Base-by-base conservation (phyloP, 1,140 invertebrate genomes). In the Drosophila pectinifera region DNA sequence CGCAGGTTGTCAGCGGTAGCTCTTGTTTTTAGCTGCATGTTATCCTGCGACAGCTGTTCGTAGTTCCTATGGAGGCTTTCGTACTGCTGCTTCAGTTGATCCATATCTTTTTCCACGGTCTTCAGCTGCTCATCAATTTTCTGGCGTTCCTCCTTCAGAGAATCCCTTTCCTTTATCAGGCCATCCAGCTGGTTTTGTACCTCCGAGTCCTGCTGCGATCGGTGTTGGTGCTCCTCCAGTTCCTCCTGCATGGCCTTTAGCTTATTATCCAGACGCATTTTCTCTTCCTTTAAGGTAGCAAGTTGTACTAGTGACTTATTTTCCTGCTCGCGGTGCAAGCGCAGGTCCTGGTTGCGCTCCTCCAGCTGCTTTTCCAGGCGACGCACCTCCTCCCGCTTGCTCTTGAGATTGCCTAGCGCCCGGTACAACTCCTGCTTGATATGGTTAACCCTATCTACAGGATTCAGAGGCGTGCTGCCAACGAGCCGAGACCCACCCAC, bases 371-470 rank as follows among this genome's bases (percentile, higher is more conserved):
- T 78, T 39, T 91, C 84, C 6, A 92, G 41, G 11, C 61, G 75
- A 0, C 85, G 74, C n/a, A 92, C 89, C 36, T 92, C 90, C 26
- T 92, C 90, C 0, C 91, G 73, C 49, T 91, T 92, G n/a, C 11
- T 49, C 54, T 92, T 92, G 3, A 91, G 65, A 49, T 78, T 91
- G 10, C 43, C 61, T 6, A 92, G 45, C 1, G 90, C 82, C 0
- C 84, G 70, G 58, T 80, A 81, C 1, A 92, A 58, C 59, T 92
- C 91, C 22, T 91, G 64, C 36, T 92, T 92, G 4, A 92, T 80
- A 57, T 90, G 83, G 4, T 72, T 69, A 2, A 92, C 58, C 5
- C 80, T 79, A 41, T 92, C 90, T 0, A 65, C 41, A 3, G 84
- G 69, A 48, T 82, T 76, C 0, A 91, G 46, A 0, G 91, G 91